Evolutionary conservation across 2,797 vertebrate genomes (phyloP).

Genomic region (Rallus crepitans): DNA sequence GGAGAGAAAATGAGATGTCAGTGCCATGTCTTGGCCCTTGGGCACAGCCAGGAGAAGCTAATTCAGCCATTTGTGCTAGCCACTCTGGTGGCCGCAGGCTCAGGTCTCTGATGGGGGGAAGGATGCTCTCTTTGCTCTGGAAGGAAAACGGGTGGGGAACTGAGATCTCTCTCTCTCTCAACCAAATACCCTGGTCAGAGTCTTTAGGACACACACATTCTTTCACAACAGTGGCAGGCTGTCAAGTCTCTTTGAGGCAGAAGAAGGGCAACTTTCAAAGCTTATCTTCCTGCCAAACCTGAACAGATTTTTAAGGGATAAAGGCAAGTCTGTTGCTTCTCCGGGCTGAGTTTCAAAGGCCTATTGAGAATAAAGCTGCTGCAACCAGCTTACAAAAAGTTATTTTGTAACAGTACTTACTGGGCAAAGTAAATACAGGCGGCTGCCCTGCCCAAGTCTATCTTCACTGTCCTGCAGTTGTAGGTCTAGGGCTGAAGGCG

Average conservation of each 20-base stretch:
- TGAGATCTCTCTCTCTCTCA: background rate
- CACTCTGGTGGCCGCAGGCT: background rate
- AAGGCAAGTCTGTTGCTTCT: background rate
- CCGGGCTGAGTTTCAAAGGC: background rate
- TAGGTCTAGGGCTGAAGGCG: background rate
- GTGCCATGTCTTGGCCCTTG: background rate
- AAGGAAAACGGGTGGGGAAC: background rate
- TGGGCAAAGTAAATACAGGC: background rate
- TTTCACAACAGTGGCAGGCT: background rate
- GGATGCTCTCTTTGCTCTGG: background rate
- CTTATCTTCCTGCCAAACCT: background rate
- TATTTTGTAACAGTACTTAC: background rate
- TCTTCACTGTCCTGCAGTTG: background rate
- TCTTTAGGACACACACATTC: background rate
- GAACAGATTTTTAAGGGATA: background rate
- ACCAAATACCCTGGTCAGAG: background rate
- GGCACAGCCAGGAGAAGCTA: background rate
- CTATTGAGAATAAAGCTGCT: background rate
- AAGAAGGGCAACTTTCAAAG: background rate
- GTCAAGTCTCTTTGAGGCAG: background rate
- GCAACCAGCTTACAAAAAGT: background rate
- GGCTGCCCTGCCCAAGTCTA: background rate
- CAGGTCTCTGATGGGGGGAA: rapidly evolving
- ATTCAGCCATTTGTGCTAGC: background rate
- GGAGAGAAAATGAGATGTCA: background rate